Conservation (phyloP, 2,113 vertebrate species). For the Spilogale gracilis region DNA sequence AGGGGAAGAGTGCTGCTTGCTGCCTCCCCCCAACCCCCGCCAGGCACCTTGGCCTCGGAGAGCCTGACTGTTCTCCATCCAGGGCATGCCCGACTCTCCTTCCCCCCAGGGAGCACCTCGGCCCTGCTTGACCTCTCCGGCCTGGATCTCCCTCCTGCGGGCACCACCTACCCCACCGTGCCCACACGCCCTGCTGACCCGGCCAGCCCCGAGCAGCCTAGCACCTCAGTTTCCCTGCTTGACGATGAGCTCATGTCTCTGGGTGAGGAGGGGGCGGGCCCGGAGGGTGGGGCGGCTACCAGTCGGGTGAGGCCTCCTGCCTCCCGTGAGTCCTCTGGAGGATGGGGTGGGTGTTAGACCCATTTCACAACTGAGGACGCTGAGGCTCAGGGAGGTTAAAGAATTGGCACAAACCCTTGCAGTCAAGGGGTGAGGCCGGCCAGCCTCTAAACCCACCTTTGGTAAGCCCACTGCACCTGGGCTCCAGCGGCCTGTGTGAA, state of each 20-base stretch:
- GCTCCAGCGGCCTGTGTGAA: not conserved
- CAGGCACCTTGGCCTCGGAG: not conserved
- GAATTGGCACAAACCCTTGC: not conserved
- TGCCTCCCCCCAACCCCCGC: not conserved
- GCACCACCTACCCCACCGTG: slow-evolving; percentile 88
- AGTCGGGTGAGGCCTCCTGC: not conserved
- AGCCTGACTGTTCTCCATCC: not conserved
- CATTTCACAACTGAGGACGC: not conserved
- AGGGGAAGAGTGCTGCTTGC: not conserved
- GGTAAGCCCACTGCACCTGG: not conserved
- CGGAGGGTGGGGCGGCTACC: not conserved
- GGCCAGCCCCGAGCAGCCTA: slow-evolving; percentile 85
- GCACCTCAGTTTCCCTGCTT: slow-evolving; percentile 90
- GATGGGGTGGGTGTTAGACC: accelerated
- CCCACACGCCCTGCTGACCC: slow-evolving; percentile 82
- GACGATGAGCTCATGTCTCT: slow-evolving; percentile 99
- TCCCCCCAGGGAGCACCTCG: slow-evolving; percentile 88
- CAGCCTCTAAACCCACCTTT: not conserved
- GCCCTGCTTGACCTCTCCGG: slow-evolving; percentile 96
- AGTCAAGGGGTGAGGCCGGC: not conserved
- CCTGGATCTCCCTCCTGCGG: slow-evolving; percentile 89
- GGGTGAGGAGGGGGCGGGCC: slow-evolving; percentile 86
- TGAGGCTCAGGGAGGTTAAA: not conserved
- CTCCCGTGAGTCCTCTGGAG: no score
- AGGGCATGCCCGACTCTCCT: not conserved